Base-by-base conservation (phyloP, 2,888 invertebrate genomes). In the Papilio gigon region DNA sequence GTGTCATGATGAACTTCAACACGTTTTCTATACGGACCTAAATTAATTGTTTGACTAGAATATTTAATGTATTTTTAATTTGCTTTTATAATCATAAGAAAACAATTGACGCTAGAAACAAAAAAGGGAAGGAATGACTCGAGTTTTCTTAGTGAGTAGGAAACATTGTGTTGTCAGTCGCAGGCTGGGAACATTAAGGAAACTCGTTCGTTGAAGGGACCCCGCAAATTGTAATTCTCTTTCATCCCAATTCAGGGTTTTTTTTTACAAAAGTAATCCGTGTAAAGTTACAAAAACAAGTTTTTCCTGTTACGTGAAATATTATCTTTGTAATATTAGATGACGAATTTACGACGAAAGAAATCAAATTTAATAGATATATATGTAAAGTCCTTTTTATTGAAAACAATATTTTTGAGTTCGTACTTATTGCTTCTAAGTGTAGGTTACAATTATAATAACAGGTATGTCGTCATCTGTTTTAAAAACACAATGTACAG, bases 121-220 rank as follows among this genome's bases (percentile, higher is more conserved):
- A 35, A 33, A 59, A 30, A 17, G 20, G n/a, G n/a, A 3, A 17
- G 3, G 40, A 40, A 60, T 60, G 22, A 60, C 40, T 60, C 40
- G 60, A 22, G 35, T 40, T 40, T 60, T 60, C 40, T 40, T 60
- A 58, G 22, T 60, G 37, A 40, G 59, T 25, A n/a, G 22, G 14
- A 37, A 40, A 60, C n/a, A 60, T 40, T 25, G 14, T 60, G 25
- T 60, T 62, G 42, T 62, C 61, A 62, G 44, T 62, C 44, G n/a
- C 44, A 62, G 61, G 30, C 25, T 42, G 9, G 2, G 17, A 61
- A 27, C 61, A 27, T 44, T 62, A 44, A 62, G 61, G 30, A 62
- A 62, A 60, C 27, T 60, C 22, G n/a, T 60, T 60, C 25, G 9
- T 37, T 4, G 8, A 9, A 60, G 22, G 25, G 37, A 40, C 40